These are phyloP conservation scores for Pachycephala philippinensis DNA, from an alignment of 2,113 vertebrate species.

Conservation along the genomic window DNA sequence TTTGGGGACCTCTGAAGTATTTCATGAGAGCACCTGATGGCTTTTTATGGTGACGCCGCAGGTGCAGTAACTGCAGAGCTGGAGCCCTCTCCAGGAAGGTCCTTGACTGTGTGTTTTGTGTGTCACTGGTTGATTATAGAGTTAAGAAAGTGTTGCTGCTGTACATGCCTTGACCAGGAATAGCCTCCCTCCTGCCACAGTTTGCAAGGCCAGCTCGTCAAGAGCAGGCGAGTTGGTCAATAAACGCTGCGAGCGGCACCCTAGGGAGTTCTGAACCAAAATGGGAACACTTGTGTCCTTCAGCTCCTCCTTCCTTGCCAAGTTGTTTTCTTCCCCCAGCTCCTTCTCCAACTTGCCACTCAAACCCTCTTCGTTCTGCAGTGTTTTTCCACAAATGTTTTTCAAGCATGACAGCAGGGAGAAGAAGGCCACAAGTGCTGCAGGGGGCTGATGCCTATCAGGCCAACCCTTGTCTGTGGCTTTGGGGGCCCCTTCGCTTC, in stretches of 20 bases:
- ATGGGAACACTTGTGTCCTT: slow-evolving; percentile 23
- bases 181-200: not conserved
- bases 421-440: not conserved
- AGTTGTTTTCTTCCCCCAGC: not conserved
- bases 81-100: not conserved
- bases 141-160: not conserved
- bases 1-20: not conserved
- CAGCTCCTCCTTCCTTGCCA: not conserved
- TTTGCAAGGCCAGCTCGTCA: not conserved
- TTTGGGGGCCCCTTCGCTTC: not conserved
- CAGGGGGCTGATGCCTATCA: not conserved
- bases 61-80: not conserved
- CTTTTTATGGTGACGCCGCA: not conserved
- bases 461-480: not conserved
- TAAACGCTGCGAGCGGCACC: not conserved
- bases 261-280: slow-evolving; percentile 6
- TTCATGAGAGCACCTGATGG: not conserved
- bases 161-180: not conserved
- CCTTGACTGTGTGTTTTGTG: not conserved
- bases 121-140: not conserved
- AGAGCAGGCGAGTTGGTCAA: not conserved
- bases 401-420: not conserved
- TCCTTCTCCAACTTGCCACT: not conserved
- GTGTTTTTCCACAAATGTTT: slow-evolving; percentile 35
- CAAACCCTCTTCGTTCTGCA: not conserved